These are phyloP conservation scores for Magallana angulata DNA, from an alignment of 1,140 invertebrate genomes.

Conservation along the genomic window DNA sequence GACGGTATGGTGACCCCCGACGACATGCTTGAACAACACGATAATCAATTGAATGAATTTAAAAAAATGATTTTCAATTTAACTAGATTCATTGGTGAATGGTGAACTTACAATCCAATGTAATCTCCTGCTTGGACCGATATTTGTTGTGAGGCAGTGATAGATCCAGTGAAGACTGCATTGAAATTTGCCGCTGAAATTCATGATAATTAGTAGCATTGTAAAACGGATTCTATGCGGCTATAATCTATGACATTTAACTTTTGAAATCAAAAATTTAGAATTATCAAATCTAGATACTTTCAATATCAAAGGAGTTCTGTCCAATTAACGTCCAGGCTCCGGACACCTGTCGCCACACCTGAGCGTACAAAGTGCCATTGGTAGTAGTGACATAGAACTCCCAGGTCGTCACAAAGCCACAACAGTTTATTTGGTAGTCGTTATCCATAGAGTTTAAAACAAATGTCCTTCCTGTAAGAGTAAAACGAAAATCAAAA, in stretches of 20 bases:
- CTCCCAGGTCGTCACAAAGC: not conserved
- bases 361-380: not conserved
- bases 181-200: not conserved
- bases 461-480: not conserved
- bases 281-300: not conserved
- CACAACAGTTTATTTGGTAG: not conserved
- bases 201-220: too few species aligned
- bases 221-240: too few species aligned
- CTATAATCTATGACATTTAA: too few species aligned
- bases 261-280: too few species aligned
- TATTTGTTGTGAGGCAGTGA: not conserved
- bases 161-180: not conserved
- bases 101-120: not conserved
- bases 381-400: not conserved
- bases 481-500: too few species aligned
- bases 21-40: not conserved
- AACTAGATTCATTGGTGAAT: too few species aligned
- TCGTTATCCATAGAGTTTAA: not conserved
- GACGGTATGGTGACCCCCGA: not conserved
- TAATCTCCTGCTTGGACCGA: not conserved
- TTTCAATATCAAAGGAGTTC: not conserved
- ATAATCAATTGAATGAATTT: too few species aligned
- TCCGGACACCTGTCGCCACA: not conserved
- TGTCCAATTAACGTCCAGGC: conserved; percentile 10
- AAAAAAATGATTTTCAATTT: too few species aligned